Percentiles rank a stretch among this genome's conserved stretches.
These are phyloP conservation scores for Lordiphosa collinella DNA, from an alignment of 1,140 invertebrate species.

Conservation along the genomic window DNA sequence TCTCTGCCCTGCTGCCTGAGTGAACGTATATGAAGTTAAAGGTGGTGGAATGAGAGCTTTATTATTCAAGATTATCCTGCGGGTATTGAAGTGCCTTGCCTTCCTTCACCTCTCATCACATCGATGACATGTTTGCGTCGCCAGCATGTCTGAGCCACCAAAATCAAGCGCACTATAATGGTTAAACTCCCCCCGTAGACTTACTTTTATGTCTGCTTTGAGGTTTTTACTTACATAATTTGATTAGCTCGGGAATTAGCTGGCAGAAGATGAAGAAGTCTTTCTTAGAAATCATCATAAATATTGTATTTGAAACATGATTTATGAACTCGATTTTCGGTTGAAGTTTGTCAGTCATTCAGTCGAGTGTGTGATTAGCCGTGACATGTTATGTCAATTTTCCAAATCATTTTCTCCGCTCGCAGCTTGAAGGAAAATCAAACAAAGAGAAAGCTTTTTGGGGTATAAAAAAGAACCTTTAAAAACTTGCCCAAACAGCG, in stretches of 20 bases:
- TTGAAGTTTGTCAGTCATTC: constrained; percentile 22
- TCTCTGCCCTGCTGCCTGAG: constrained; percentile 1
- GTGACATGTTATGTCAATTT: constrained; percentile 72
- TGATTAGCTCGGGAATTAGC: constrained; percentile 55
- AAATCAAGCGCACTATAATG: constrained; percentile 41
- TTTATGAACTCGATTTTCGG: constrained; percentile 59
- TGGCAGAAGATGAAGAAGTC: constrained; percentile 13
- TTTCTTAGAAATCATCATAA: constrained; percentile 51
- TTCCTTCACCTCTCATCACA: constrained; percentile 13
- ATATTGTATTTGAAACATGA: constrained; percentile 61
- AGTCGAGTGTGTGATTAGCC: constrained; percentile 66
- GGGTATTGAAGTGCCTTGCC: constrained; percentile 55
- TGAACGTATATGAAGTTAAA: constrained; percentile 5
- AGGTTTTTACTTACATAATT: constrained; percentile 65
- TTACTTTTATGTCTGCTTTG: constrained; percentile 27
- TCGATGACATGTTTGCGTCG: constrained; percentile 75
- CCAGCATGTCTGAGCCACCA: constrained; percentile 61
- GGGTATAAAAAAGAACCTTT: constrained; percentile 40
- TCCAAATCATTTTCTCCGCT: constrained; percentile 62
- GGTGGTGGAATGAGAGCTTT: constrained; percentile 33
- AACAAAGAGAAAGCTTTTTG: constrained; percentile 34
- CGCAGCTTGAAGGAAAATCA: constrained; percentile 29
- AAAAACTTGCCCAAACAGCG: constrained; percentile 69
- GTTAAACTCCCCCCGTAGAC: constrained; percentile 27
- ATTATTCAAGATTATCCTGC: constrained; percentile 74